These are phyloP conservation scores for Apostichopus parvimensis DNA, from an alignment of 35 echinoderm and acorn worm genomes.

Conservation along the genomic window DNA sequence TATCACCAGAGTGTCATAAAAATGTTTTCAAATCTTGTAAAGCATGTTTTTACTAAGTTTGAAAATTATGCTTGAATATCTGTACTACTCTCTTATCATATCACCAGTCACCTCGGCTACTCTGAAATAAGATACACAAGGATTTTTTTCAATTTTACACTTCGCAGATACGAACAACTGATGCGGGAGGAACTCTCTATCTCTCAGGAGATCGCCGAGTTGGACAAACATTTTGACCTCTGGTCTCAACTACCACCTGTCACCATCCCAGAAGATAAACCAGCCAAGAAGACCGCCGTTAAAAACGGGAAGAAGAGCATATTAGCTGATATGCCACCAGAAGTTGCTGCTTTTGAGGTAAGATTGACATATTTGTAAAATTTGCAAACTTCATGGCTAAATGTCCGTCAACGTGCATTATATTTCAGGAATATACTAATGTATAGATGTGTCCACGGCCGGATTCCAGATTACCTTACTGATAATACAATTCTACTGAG, in stretches of 20 bases:
- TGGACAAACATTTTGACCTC: constrained; percentile 86
- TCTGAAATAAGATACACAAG: no score
- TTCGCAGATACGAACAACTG: constrained; percentile 86
- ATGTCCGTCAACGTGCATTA: no score
- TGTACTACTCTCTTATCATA: no score
- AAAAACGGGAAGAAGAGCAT: constrained; percentile 67
- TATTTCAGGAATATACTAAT: no score
- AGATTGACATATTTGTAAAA: neutral
- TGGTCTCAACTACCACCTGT: constrained; percentile 82
- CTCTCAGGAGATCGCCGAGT: constrained; percentile 79
- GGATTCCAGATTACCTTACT: no score
- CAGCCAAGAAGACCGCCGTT: constrained; percentile 37
- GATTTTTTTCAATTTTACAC: neutral
- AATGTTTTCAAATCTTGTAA: no score
- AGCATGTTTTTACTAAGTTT: no score
- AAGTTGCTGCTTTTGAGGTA: constrained; percentile 97
- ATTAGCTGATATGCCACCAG: constrained; percentile 71
- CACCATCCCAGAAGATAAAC: constrained; percentile 60
- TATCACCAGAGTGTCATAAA: no score
- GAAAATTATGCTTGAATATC: no score
- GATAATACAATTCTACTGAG: no score
- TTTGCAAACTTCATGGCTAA: neutral
- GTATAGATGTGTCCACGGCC: no score
- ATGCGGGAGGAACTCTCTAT: constrained; percentile 81
- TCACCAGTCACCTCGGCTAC: no score